Conservation (phyloP, 2,797 vertebrate genomes). For the Myioborus melanocephalus region DNA sequence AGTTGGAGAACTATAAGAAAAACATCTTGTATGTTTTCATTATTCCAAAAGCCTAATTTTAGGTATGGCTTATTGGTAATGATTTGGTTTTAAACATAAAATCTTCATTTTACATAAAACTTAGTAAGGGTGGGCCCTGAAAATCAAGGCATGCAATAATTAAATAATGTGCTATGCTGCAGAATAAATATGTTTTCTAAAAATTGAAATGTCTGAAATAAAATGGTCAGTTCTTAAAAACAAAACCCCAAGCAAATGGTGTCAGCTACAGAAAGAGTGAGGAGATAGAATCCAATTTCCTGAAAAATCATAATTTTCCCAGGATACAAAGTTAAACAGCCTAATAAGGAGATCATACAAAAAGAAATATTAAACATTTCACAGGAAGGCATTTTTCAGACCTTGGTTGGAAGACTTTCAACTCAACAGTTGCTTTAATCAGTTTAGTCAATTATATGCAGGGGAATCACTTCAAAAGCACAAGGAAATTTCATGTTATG, state of each 20-base stretch:
- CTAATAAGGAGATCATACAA: constrained; percentile 23
- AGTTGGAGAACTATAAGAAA: background rate
- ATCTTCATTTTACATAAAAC: background rate
- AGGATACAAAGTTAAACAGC: background rate
- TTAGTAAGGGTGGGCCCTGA: background rate
- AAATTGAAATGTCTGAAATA: background rate
- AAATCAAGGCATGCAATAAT: background rate
- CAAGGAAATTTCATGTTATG: constrained; percentile 36
- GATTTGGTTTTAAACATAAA: background rate
- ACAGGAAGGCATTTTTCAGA: constrained; percentile 39
- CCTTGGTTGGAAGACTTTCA: constrained; percentile 47
- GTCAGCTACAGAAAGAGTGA: background rate
- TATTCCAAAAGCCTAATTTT: background rate
- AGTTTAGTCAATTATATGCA: constrained; percentile 63
- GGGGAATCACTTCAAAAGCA: constrained; percentile 59
- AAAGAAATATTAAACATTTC: constrained; percentile 57
- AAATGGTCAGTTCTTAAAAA: background rate
- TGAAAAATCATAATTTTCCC: background rate
- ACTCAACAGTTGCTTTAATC: constrained; percentile 61
- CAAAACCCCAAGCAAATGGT: background rate
- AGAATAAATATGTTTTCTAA: background rate
- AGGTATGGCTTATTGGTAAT: background rate
- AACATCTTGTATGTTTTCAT: background rate
- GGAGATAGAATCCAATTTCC: background rate
- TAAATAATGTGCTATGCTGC: background rate